Evolutionary conservation across 2,113 vertebrate genomes (phyloP).

Genomic region (Pachypanchax playfairii): DNA sequence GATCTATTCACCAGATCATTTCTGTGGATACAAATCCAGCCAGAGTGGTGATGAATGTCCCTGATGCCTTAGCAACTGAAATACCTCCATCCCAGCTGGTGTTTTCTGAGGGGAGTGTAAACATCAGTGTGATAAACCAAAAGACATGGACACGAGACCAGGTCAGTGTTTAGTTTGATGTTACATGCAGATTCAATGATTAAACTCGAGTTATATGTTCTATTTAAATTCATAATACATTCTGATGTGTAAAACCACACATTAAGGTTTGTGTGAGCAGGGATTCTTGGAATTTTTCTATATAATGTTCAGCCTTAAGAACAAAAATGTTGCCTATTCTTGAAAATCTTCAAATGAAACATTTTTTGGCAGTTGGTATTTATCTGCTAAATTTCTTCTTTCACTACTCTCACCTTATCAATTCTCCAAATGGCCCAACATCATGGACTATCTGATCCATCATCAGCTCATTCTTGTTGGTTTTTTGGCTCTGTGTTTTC

Average conservation of each 20-base stretch:
- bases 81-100: constrained; percentile 32
- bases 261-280: not conserved
- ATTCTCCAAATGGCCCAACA: too few species aligned
- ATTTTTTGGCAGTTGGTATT: too few species aligned
- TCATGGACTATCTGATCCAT: too few species aligned
- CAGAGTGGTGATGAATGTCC: constrained; percentile 41
- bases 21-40: constrained; percentile 30
- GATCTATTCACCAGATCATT: constrained; percentile 50
- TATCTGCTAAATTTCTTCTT: too few species aligned
- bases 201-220: not conserved
- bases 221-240: not conserved
- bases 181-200: not conserved
- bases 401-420: too few species aligned
- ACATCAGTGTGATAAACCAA: constrained; percentile 29
- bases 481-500: too few species aligned
- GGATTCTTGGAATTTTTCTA: too few species aligned
- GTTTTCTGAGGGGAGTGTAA: constrained; percentile 4
- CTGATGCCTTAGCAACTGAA: constrained; percentile 40
- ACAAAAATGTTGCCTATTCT: too few species aligned
- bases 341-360: too few species aligned
- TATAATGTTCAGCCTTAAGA: too few species aligned
- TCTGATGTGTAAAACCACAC: not conserved
- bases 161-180: constrained; percentile 21
- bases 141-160: constrained; percentile 41
- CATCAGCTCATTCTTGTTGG: too few species aligned